These are phyloP conservation scores for Tenthredo distinguenda DNA, from an alignment of 2,888 invertebrate genomes.

Conservation along the genomic window DNA sequence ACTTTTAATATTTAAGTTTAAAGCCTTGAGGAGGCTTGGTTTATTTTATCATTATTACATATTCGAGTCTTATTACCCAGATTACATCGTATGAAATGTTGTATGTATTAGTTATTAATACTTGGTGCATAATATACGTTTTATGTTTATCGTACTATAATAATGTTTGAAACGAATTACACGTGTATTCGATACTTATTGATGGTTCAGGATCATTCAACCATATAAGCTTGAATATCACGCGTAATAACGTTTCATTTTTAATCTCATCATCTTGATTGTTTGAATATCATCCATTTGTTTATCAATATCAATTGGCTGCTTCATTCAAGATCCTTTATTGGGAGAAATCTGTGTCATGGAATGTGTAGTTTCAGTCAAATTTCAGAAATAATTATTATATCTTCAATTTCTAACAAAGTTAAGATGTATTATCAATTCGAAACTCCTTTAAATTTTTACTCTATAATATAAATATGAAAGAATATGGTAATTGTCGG, in stretches of 20 bases:
- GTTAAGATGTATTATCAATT: neutral
- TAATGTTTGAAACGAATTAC: neutral
- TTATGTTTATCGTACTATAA: neutral
- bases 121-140: conserved; percentile 40
- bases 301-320: neutral
- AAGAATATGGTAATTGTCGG: neutral
- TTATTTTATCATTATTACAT: conserved; percentile 22
- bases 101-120: conserved; percentile 32
- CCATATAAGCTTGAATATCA: neutral
- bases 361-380: conserved; percentile 17
- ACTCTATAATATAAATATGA: neutral
- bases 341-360: conserved; percentile 4
- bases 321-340: conserved; percentile 41
- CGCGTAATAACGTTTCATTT: neutral
- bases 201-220: neutral
- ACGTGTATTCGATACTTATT: neutral
- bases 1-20: conserved; percentile 32
- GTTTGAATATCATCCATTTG: neutral
- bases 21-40: conserved; percentile 41
- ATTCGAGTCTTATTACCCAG: conserved; percentile 44
- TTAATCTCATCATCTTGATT: conserved; percentile 18
- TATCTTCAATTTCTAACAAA: neutral
- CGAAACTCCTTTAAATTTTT: neutral
- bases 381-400: neutral
- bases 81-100: conserved; percentile 47